Evolutionary conservation across 2,113 vertebrate genomes (phyloP), one percentile per base, ranked within the genome.

Genomic region (Notechis scutatus): DNA sequence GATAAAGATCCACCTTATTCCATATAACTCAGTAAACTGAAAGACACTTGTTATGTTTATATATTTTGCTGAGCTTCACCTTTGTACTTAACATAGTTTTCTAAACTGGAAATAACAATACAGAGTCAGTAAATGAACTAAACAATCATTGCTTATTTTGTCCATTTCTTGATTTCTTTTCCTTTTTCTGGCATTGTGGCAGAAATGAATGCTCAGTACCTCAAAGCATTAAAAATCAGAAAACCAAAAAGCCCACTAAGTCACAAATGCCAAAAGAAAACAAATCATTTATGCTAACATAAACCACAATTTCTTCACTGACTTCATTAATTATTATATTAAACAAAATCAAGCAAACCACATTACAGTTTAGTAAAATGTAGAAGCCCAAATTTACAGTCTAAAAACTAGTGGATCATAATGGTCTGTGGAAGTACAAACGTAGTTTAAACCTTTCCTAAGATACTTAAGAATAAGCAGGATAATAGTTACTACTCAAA

Each of bases 361-460:
- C 74, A 81, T 42, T 34, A 81, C 23, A 21, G 18, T 81, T 81
- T 81, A 81, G 18, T 81, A 81, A 81, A 21, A 81, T 81, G 34
- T 42, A 81, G 34, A 81, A 81, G 34, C 18, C 34, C 57, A 93
- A 89, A 93, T 34, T 0, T 87, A 14, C 0, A 85, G 34, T 39
- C 14, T 61, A 57, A 94, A 95, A 93, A 87, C 61, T 2, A n/a
- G 85, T 91, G 4, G 88, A 29, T 74, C 87, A 45, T 91, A 92
- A 92, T 50, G 23, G n/a, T 93, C 59, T 93, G 3, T 88, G 94
- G 91, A 96, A 92, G 88, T 57, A 94, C 54, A 92, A 21, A 92
- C 56, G 87, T 20, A 88, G 23, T 4, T 94, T 94, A 9, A 93
- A 85, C 21, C 91, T 93, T 92, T 81, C 96, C 59, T 57, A 85